A percentile compares a stretch with the other conserved stretches of the same genome.
These are phyloP conservation scores for Colletes latitarsis DNA, from an alignment of 1,140 invertebrate genomes.

Conservation along the genomic window DNA sequence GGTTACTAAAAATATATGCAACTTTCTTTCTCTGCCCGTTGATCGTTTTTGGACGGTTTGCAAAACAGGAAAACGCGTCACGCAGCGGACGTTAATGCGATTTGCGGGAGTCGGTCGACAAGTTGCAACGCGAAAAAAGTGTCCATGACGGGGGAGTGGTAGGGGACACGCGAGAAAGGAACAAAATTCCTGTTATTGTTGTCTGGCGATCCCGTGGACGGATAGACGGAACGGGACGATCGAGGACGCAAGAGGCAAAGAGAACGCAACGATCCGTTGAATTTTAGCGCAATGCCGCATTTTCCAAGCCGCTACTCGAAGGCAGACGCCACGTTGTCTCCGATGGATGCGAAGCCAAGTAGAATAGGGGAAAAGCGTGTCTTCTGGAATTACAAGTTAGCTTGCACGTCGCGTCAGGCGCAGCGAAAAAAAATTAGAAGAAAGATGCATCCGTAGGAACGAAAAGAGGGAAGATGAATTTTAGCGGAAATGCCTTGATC, in stretches of 20 bases:
- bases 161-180: slow-evolving; percentile 16
- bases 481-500: background rate
- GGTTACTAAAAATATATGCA: too few relatives aligned
- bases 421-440: too few relatives aligned
- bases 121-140: too few relatives aligned
- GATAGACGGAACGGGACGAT: background rate
- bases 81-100: slow-evolving; percentile 69
- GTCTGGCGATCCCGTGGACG: background rate
- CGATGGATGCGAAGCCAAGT: slow-evolving; percentile 23
- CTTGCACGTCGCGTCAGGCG: slow-evolving; percentile 14
- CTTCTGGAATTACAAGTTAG: slow-evolving; percentile 27
- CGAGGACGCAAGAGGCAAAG: background rate
- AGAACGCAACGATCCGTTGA: slow-evolving; percentile 40
- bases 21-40: too few relatives aligned
- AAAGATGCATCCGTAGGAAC: background rate
- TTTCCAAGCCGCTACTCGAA: slow-evolving; percentile 64
- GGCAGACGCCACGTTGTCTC: slow-evolving; percentile 68
- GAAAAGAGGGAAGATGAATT: slow-evolving; percentile 19
- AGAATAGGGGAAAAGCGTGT: slow-evolving; percentile 23
- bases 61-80: slow-evolving; percentile 73
- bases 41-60: slow-evolving; percentile 50
- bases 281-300: slow-evolving; percentile 67
- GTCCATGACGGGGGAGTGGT: too few relatives aligned
- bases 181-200: slow-evolving; percentile 45
- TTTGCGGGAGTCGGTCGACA: slow-evolving; percentile 67